phyloP scores from a whole-genome alignment of 2,113 vertebrate species.

The Platysteira castanea region DNA sequence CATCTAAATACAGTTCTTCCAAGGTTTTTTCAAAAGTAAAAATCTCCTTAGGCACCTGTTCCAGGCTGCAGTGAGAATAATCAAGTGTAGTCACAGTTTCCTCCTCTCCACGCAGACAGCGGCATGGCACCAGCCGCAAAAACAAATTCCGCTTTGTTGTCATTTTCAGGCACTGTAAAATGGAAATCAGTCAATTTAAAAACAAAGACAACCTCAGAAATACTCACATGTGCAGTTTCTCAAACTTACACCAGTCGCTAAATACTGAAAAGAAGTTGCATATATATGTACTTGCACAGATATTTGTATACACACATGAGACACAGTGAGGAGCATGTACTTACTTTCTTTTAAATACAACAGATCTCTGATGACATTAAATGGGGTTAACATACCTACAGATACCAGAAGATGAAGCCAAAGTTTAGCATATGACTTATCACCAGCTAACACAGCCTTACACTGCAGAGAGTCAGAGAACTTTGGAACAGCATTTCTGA shows the following conservation, averaged over 20 bases:
- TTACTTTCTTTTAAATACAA: not conserved
- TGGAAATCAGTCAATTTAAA: not conserved
- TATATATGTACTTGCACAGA: too few species aligned
- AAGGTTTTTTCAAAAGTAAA: constrained; percentile 97
- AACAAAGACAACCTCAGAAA: not conserved
- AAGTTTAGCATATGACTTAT: not conserved
- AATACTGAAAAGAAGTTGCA: not conserved
- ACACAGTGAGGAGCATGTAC: not conserved
- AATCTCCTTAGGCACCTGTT: constrained; percentile 98
- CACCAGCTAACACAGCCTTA: not conserved
- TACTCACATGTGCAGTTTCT: rapidly evolving
- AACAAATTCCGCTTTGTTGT: constrained; percentile 93
- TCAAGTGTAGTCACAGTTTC: constrained; percentile 93
- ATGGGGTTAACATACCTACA: not conserved
- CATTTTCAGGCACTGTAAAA: constrained; percentile 88
- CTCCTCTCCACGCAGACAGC: constrained; percentile 95
- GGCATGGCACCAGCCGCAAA: constrained; percentile 95
- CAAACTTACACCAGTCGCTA: not conserved
- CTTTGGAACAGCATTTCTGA: not conserved
- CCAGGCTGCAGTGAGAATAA: constrained; percentile 99
- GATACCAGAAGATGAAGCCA: not conserved
- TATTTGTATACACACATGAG: too few species aligned
- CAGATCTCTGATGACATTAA: not conserved
- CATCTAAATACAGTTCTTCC: constrained; percentile 98
- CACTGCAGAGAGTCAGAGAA: not conserved